Evolutionary conservation across 1,140 invertebrate species (phyloP), one percentile per base, ranked within the genome.

Genomic region (Laupala kohalensis): DNA sequence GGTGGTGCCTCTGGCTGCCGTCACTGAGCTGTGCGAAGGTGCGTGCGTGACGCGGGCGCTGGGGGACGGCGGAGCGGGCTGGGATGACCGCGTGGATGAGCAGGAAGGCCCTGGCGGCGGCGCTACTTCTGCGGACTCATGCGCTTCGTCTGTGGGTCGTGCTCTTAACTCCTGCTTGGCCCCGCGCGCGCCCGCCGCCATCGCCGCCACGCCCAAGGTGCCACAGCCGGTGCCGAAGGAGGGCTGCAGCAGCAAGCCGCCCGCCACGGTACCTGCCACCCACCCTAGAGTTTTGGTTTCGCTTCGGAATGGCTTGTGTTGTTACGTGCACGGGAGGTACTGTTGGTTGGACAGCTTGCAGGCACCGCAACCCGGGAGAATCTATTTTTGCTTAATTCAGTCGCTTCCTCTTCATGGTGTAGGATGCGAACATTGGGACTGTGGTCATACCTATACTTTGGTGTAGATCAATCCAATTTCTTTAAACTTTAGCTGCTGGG

Each of bases 11-110:
- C n/a, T n/a, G n/a, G 4, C 81, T 98, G n/a, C 83, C 91, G 65
- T 98, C 95, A 95, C 88, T 97, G 75, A 93, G 92, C 76, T 90
- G 94, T 78, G 90, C 91, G 0, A 93, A 92, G 77, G 84, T 87
- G 27, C 83, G 95, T 6, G 90, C 86, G 67, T 83, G 83, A 69
- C 85, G 87, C 67, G 86, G 88, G 2, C 78, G 81, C 73, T 81
- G 84, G 74, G 83, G 26, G 79, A 80, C 25, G 75, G 78, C 26
- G 79, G 78, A 71, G 72, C 82, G 27, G 82, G 83, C 28, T 67
- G 67, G 25, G 30, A 69, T 25, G 30, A 63, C 5, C n/a, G 53
- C 25, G 24, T 9, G 53, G n/a, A n/a, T n/a, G 19, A n/a, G 27
- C 23, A 13, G n/a, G 25, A 6, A 24, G 37, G 62, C 28, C 23